A percentile compares a stretch with the other conserved stretches of the same genome.
Conservation (phyloP, 2,797 vertebrate species). For the Microtus agrestis region DNA sequence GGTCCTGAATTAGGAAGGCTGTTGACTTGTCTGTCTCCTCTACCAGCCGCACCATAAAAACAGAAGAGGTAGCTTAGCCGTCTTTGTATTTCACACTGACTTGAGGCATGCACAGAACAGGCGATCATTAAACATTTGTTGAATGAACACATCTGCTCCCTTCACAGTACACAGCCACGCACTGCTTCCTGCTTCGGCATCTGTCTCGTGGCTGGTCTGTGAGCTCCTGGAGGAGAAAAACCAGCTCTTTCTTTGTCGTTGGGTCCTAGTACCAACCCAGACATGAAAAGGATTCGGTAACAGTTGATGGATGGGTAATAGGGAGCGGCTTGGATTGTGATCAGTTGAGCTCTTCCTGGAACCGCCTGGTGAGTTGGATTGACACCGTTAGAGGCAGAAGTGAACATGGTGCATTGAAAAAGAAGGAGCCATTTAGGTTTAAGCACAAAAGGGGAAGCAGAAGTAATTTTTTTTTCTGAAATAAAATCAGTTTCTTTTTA, state of each 20-base stretch:
- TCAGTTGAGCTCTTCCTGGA: conserved; percentile 28
- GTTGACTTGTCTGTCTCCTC: not conserved
- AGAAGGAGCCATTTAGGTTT: not conserved
- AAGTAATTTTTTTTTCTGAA: not conserved
- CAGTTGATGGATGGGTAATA: conserved; percentile 60
- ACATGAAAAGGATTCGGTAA: conserved; percentile 28
- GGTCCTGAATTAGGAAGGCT: not conserved
- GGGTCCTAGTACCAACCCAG: conserved; percentile 18
- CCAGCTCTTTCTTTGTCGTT: conserved; percentile 38
- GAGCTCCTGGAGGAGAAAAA: conserved; percentile 51
- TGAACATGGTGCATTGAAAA: not conserved
- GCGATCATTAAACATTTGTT: not conserved
- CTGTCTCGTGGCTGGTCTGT: conserved; percentile 11
- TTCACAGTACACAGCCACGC: not conserved
- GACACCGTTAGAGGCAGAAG: not conserved
- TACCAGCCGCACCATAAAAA: not conserved
- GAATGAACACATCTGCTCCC: conserved; percentile 29
- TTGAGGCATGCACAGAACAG: not conserved
- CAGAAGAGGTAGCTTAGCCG: not conserved
- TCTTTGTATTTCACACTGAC: conserved; percentile 3
- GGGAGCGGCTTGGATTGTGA: not conserved
- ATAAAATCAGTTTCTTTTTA: conserved; percentile 15
- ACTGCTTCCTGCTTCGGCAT: conserved; percentile 8
- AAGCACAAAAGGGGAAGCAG: conserved; percentile 22
- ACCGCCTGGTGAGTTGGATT: not conserved